Conservation (phyloP, 2,797 vertebrate species). For the Apodemus agrarius region DNA sequence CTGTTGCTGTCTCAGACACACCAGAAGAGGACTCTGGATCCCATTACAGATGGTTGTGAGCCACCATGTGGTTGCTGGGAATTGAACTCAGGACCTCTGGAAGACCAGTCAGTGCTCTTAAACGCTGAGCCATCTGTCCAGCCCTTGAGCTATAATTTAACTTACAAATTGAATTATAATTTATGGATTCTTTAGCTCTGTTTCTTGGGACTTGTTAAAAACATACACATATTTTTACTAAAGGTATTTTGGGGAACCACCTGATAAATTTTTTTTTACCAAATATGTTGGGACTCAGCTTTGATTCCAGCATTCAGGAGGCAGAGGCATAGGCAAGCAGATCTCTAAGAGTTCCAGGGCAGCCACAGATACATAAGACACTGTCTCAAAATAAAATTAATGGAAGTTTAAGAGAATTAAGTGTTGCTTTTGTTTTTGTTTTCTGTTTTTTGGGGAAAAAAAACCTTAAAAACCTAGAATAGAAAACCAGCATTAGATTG, state of each 20-base stretch:
- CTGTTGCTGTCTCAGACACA: too few relatives aligned
- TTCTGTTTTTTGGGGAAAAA: not conserved
- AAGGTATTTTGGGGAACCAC: not conserved
- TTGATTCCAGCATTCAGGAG: not conserved
- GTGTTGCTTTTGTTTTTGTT: too few relatives aligned
- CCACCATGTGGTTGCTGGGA: too few relatives aligned
- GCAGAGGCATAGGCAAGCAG: not conserved
- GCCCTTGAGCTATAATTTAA: not conserved
- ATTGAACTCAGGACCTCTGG: too few relatives aligned
- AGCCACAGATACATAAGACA: not conserved
- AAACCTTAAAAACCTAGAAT: not conserved
- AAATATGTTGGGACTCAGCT: not conserved
- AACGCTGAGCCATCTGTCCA: too few relatives aligned
- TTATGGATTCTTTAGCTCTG: not conserved
- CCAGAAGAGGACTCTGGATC: too few relatives aligned
- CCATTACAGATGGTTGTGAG: too few relatives aligned
- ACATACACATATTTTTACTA: not conserved
- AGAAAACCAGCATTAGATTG: not conserved
- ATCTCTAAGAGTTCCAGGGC: not conserved
- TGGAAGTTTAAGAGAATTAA: constrained; percentile 36
- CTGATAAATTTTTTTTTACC: not conserved
- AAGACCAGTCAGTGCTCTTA: too few relatives aligned
- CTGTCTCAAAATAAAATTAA: constrained; percentile 21
- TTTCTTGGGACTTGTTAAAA: constrained; percentile 26
- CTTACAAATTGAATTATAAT: not conserved